Evolutionary conservation across 2,888 invertebrate species (phyloP).

Genomic region (Congeria kusceri): DNA sequence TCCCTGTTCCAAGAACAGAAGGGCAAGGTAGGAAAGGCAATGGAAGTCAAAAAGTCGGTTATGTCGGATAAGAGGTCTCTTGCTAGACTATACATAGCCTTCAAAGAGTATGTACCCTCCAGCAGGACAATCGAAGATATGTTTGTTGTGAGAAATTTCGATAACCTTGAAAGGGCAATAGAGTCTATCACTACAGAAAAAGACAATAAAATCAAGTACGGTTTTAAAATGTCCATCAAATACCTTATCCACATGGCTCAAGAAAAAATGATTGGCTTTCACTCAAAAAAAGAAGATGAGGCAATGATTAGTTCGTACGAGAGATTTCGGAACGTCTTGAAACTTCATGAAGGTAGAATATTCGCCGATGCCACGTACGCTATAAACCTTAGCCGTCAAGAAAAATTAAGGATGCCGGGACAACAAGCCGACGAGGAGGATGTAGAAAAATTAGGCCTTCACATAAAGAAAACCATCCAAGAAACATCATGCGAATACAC

Average conservation of each 20-base stretch:
- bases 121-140: slow-evolving; percentile 6
- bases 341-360: slow-evolving; percentile 1
- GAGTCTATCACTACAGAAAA: slow-evolving; percentile 7
- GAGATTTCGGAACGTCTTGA: background rate
- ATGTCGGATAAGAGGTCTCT: slow-evolving; percentile 17
- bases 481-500: slow-evolving; percentile 13
- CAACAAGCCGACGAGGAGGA: slow-evolving; percentile 29
- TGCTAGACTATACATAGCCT: background rate
- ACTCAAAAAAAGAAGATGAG: slow-evolving; percentile 1
- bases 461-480: slow-evolving; percentile 16
- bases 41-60: slow-evolving; percentile 21
- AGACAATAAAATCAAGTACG: slow-evolving; percentile 24
- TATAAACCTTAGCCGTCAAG: slow-evolving; percentile 13
- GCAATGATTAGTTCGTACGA: slow-evolving; percentile 9
- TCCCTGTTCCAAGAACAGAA: slow-evolving; percentile 9
- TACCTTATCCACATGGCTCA: slow-evolving; percentile 7
- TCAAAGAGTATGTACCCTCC: background rate
- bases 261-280: slow-evolving; percentile 11
- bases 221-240: slow-evolving; percentile 13
- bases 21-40: slow-evolving; percentile 1
- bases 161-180: slow-evolving; percentile 16
- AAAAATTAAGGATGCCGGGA: slow-evolving; percentile 35
- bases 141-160: slow-evolving; percentile 10
- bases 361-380: slow-evolving; percentile 33
- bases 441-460: slow-evolving; percentile 13